Percentiles rank a stretch among this genome's conserved stretches.
These are phyloP conservation scores for Goniozus legneri DNA, from an alignment of 1,140 invertebrate species.

Conservation along the genomic window DNA sequence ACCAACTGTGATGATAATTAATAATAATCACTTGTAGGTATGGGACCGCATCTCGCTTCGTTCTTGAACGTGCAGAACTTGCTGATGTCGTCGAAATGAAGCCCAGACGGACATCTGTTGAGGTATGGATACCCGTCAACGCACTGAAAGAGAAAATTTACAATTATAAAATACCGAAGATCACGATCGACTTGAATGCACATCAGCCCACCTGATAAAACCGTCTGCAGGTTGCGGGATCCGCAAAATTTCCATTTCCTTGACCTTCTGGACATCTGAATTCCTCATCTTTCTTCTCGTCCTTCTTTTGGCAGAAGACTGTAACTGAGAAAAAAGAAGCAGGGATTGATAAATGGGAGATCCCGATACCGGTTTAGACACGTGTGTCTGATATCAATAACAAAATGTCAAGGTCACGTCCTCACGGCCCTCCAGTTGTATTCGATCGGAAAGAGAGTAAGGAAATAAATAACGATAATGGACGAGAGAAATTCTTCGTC, in stretches of 20 bases:
- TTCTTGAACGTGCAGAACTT: conserved; percentile 90
- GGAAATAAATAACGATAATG: too few species aligned
- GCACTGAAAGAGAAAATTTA: conserved; percentile 58
- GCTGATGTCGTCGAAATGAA: conserved; percentile 86
- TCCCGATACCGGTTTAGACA: too few species aligned
- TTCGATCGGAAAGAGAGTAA: too few species aligned
- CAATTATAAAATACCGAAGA: neutral
- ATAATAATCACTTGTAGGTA: conserved; percentile 73
- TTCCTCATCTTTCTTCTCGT: conserved; percentile 62
- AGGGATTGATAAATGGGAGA: too few species aligned
- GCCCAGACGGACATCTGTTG: conserved; percentile 81
- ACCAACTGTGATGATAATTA: neutral
- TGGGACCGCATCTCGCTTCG: conserved; percentile 85
- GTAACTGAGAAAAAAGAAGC: too few species aligned
- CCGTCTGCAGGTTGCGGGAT: conserved; percentile 79
- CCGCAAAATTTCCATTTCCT: conserved; percentile 88
- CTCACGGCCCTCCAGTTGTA: too few species aligned
- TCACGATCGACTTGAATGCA: conserved; percentile 8
- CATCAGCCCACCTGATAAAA: conserved; percentile 91
- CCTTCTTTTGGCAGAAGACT: conserved; percentile 49
- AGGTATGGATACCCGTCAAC: conserved; percentile 83
- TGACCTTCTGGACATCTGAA: conserved; percentile 70
- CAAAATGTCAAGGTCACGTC: too few species aligned
- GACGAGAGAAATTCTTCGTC: too few species aligned
- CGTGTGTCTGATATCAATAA: too few species aligned